A percentile compares a stretch with the other conserved stretches of the same genome.
Conservation (phyloP, 2,888 invertebrate species). For the Trachelus stipa region DNA sequence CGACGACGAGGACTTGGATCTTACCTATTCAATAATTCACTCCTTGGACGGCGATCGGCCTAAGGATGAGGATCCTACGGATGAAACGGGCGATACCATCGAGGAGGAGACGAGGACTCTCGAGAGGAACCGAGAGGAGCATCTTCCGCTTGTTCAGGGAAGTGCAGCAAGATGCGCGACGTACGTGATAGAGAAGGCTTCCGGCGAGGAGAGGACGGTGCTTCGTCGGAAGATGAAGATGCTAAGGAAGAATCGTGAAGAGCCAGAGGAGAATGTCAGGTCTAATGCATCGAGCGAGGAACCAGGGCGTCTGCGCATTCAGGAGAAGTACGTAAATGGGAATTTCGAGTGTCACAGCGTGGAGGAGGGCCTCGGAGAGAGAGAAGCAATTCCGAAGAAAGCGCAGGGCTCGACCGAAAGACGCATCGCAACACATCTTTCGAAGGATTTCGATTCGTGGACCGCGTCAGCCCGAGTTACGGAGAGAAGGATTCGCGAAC, state of each 20-base stretch:
- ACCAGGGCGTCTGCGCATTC: constrained; percentile 10
- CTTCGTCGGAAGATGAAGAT: background rate
- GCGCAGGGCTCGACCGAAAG: background rate
- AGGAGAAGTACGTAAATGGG: constrained; percentile 28
- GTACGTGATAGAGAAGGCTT: constrained; percentile 30
- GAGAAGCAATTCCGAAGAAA: background rate
- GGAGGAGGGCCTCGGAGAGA: constrained; percentile 14
- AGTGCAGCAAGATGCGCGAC: constrained; percentile 30
- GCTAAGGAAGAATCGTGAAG: background rate
- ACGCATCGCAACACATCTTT: background rate
- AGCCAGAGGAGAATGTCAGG: background rate
- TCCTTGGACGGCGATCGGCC: constrained; percentile 17
- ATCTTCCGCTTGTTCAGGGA: background rate
- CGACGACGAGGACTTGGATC: constrained; percentile 17
- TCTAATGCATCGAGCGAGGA: background rate
- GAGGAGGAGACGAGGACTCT: no score
- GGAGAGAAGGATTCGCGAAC: constrained; percentile 30
- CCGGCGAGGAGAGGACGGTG: background rate
- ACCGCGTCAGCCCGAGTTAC: constrained; percentile 15
- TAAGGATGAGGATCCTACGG: no score
- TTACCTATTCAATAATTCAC: constrained; percentile 38
- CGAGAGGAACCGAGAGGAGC: no score
- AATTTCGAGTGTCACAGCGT: constrained; percentile 41
- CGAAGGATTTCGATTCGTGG: background rate
- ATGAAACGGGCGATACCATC: no score